These are phyloP conservation scores for Megaceryle maxima DNA, from an alignment of 2,113 vertebrate genomes.

Conservation along the genomic window DNA sequence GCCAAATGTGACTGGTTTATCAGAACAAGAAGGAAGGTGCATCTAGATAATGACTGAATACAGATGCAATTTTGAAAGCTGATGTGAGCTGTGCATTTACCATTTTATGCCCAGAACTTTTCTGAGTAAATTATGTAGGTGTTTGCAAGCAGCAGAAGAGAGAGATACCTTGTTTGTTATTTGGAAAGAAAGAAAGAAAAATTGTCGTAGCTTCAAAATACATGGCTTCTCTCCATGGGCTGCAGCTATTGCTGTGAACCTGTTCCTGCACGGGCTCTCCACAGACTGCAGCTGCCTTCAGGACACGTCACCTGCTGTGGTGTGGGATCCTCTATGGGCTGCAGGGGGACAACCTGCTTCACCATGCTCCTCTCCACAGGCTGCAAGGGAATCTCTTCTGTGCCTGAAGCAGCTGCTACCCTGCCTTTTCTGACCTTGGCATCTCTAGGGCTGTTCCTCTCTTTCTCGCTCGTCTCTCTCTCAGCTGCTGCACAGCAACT, in stretches of 20 bases:
- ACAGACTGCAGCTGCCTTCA: background rate
- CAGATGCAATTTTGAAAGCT: background rate
- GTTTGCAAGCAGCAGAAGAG: background rate
- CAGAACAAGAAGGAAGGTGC: background rate
- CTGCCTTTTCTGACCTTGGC: background rate
- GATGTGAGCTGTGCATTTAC: background rate
- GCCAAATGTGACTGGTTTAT: background rate
- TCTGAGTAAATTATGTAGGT: background rate
- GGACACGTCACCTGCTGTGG: background rate
- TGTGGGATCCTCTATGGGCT: background rate
- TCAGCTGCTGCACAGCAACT: background rate
- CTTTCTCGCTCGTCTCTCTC: background rate
- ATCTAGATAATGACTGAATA: background rate
- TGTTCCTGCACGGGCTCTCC: background rate
- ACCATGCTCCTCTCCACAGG: background rate
- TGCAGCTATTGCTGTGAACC: background rate
- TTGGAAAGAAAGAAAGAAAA: background rate
- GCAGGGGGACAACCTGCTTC: background rate
- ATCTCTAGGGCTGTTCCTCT: background rate
- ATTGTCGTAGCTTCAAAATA: background rate
- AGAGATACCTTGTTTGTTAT: background rate
- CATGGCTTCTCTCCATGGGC: rapidly evolving
- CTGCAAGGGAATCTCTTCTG: background rate
- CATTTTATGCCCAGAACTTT: background rate
- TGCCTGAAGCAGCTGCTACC: background rate